Evolutionary conservation across 1,140 invertebrate species (phyloP).

Genomic region (Micrasema minimum): DNA sequence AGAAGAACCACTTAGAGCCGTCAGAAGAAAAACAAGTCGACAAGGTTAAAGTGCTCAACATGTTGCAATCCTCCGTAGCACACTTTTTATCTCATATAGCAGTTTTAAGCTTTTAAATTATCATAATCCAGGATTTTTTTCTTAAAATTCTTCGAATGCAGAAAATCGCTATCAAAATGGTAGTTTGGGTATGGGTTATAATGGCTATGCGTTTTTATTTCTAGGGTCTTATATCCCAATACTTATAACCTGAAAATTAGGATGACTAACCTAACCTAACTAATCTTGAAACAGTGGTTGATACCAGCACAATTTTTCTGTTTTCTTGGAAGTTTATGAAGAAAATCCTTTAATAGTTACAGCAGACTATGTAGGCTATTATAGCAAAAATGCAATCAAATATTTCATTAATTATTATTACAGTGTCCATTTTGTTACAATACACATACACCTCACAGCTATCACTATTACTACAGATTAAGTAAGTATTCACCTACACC

Average conservation of each 20-base stretch:
- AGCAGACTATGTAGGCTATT: slow-evolving; percentile 32
- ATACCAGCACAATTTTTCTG: background rate
- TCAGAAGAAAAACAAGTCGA: slow-evolving; percentile 72
- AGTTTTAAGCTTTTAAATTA: slow-evolving; percentile 33
- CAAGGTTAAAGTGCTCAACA: slow-evolving; percentile 64
- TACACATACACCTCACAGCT: too few relatives aligned
- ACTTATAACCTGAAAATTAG: too few relatives aligned
- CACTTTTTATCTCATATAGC: slow-evolving; percentile 26
- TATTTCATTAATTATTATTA: background rate
- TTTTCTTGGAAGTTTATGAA: slow-evolving; percentile 18
- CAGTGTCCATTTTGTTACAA: too few relatives aligned
- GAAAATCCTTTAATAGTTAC: slow-evolving; percentile 3
- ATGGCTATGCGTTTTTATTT: too few relatives aligned
- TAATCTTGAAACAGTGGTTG: too few relatives aligned
- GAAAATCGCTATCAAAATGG: too few relatives aligned
- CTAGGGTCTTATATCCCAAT: too few relatives aligned
- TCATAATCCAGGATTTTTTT: slow-evolving; percentile 5
- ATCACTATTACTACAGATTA: too few relatives aligned
- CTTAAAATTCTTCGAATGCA: slow-evolving; percentile 11
- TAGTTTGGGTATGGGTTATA: too few relatives aligned
- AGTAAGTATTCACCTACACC: too few relatives aligned
- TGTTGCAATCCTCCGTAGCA: slow-evolving; percentile 39
- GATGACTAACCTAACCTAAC: too few relatives aligned
- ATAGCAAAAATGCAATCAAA: slow-evolving; percentile 24
- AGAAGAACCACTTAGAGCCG: slow-evolving; percentile 75